phyloP scores from a whole-genome alignment of 92 coral and sea anemone genomes.

The Porites rus region DNA sequence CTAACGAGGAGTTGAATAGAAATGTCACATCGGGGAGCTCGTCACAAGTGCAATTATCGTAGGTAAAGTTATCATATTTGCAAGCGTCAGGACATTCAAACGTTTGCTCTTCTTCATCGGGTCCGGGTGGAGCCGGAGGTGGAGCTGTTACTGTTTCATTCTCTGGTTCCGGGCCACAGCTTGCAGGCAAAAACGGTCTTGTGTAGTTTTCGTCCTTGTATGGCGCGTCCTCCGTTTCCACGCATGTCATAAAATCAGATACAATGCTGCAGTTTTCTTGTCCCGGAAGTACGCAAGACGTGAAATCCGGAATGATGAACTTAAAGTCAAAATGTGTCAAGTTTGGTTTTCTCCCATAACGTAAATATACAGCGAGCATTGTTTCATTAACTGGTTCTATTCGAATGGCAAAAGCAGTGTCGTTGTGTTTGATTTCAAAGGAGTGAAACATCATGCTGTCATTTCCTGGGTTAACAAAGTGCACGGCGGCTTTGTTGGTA shows the following conservation, averaged over 20 bases:
- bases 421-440: conserved; percentile 42
- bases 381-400: conserved; percentile 41
- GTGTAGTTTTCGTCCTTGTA: conserved; percentile 17
- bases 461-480: conserved; percentile 56
- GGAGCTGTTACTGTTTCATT: conserved; percentile 22
- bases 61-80: background rate
- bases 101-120: background rate
- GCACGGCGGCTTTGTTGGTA: background rate
- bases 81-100: conserved; percentile 33
- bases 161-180: conserved; percentile 9
- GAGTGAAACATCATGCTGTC: conserved; percentile 46
- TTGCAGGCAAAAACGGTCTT: background rate
- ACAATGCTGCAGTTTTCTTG: conserved; percentile 72
- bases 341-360: conserved; percentile 61
- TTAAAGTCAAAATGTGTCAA: conserved; percentile 51
- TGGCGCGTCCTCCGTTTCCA: conserved; percentile 14
- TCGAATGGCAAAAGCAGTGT: conserved; percentile 66
- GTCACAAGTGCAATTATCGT: conserved; percentile 10
- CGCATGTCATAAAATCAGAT: conserved; percentile 57
- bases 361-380: conserved; percentile 54
- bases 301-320: conserved; percentile 69
- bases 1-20: conserved; percentile 18
- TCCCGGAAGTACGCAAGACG: conserved; percentile 70
- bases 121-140: conserved; percentile 6
- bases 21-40: conserved; percentile 27